phyloP scores from a whole-genome alignment of 1,140 invertebrate species.

The Megalopta genalis region DNA sequence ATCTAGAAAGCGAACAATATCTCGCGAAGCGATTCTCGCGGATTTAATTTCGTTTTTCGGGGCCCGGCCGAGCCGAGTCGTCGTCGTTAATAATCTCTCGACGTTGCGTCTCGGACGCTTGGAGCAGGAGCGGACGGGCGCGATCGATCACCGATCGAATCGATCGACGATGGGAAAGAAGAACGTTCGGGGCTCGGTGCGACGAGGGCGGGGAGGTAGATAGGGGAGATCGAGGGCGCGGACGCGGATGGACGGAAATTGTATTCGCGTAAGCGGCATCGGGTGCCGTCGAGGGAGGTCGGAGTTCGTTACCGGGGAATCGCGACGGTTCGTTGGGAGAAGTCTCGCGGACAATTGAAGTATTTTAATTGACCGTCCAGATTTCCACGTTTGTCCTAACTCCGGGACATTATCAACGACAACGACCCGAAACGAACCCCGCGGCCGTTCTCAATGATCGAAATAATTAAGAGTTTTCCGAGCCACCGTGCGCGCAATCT shows the following conservation, averaged over 20 bases:
- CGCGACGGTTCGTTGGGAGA: slow-evolving; percentile 27
- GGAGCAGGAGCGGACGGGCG: not conserved
- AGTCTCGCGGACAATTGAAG: slow-evolving; percentile 39
- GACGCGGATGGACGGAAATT: slow-evolving; percentile 15
- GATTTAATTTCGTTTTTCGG: too few species aligned
- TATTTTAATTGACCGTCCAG: slow-evolving; percentile 33
- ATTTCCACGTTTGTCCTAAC: slow-evolving; percentile 23
- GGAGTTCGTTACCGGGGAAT: slow-evolving; percentile 43
- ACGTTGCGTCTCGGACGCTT: not conserved
- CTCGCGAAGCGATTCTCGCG: too few species aligned
- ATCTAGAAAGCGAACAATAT: too few species aligned
- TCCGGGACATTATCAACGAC: slow-evolving; percentile 23
- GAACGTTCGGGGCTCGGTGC: not conserved
- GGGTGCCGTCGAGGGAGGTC: not conserved
- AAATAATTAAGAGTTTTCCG: slow-evolving; percentile 37
- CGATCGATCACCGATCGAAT: slow-evolving; percentile 11
- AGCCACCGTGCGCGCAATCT: not conserved
- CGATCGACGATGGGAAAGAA: slow-evolving; percentile 3
- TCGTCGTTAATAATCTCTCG: too few species aligned
- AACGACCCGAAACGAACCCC: slow-evolving; percentile 22
- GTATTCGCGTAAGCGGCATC: not conserved
- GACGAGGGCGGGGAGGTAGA: too few species aligned
- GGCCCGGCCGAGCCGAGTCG: too few species aligned
- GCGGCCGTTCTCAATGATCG: slow-evolving; percentile 11
- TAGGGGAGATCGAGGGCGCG: too few species aligned